phyloP scores from a whole-genome alignment of 1,140 invertebrate species.

The Ceratosolen solmsi region DNA sequence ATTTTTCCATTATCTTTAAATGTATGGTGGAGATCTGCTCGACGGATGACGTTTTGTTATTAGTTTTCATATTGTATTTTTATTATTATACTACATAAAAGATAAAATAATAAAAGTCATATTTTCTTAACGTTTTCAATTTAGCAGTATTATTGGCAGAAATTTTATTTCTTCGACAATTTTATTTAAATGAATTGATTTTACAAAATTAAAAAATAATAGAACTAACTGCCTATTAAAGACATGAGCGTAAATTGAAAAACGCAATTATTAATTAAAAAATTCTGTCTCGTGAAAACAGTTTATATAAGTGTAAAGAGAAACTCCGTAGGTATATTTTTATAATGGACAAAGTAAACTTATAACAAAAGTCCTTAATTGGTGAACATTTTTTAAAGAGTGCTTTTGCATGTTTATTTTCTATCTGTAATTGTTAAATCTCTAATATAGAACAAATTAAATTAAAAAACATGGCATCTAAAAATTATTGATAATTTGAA shows the following conservation, averaged over 20 bases:
- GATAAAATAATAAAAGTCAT: background rate
- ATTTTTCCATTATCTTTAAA: too few species aligned
- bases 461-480: too few species aligned
- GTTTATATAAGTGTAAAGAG: too few species aligned
- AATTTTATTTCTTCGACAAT: background rate
- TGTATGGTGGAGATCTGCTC: too few species aligned
- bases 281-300: background rate
- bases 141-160: background rate
- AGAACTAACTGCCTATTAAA: background rate
- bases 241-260: background rate
- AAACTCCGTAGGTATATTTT: background rate
- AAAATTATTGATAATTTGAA: too few species aligned
- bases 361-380: background rate
- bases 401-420: background rate
- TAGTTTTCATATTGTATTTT: too few species aligned
- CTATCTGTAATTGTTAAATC: background rate
- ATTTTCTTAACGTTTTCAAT: background rate
- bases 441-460: too few species aligned
- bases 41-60: too few species aligned
- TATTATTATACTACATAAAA: too few species aligned
- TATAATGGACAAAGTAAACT: background rate
- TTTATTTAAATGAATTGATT: background rate
- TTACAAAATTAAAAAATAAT: background rate
- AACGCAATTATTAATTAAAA: background rate
- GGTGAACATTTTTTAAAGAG: background rate